These are phyloP conservation scores for Alligator sinensis DNA, from an alignment of 2,113 vertebrate species.

Conservation along the genomic window DNA sequence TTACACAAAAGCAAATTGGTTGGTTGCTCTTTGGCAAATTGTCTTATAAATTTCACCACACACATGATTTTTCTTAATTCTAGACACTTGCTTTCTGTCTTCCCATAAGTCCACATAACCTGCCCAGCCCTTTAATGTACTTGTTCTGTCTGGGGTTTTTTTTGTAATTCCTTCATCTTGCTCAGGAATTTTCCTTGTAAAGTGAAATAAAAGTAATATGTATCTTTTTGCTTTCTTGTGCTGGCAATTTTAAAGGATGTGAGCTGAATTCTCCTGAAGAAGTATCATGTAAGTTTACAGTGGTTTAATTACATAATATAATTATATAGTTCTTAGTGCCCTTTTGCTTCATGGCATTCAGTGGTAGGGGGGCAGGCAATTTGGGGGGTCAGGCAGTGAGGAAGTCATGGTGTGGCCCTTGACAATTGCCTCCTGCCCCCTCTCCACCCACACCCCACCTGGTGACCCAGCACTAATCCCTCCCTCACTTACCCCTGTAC, in stretches of 20 bases:
- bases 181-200: not conserved
- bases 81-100: not conserved
- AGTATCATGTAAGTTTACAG: conserved; percentile 79
- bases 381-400: no score
- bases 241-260: conserved; percentile 76
- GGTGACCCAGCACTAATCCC: no score
- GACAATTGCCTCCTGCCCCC: no score
- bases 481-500: no score
- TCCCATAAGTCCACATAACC: not conserved
- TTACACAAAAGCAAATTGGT: not conserved
- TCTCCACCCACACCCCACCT: no score
- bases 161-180: no score
- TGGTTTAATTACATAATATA: not conserved
- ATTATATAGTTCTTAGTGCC: conserved; percentile 1
- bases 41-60: not conserved
- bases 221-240: conserved; percentile 43
- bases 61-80: not conserved
- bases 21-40: not conserved
- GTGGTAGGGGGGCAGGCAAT: no score
- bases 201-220: conserved; percentile 14
- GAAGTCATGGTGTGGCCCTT: no score
- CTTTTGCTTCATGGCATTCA: not conserved
- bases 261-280: conserved; percentile 78
- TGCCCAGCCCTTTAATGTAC: not conserved
- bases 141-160: not conserved